phyloP scores from a whole-genome alignment of 2,797 vertebrate genomes.

The Centropyge bicolor region DNA sequence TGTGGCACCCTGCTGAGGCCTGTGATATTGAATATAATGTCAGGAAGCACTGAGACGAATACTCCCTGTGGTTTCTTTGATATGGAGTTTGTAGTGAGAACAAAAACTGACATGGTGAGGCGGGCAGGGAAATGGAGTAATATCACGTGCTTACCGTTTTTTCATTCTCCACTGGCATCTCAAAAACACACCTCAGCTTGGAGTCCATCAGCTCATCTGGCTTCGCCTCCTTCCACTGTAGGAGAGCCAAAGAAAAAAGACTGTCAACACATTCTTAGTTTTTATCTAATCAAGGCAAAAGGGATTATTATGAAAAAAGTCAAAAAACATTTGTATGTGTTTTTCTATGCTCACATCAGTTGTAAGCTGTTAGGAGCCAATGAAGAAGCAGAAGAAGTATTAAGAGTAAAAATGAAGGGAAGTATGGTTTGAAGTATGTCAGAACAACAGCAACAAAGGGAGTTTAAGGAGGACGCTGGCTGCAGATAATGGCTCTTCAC shows the following conservation, averaged over 20 bases:
- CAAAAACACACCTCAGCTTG: conserved; percentile 99
- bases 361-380: no score
- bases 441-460: background rate
- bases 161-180: conserved; percentile 95
- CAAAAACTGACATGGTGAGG: background rate
- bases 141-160: conserved; percentile 89
- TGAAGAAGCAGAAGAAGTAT: background rate
- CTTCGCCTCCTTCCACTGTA: conserved; percentile 99
- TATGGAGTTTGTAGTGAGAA: conserved; percentile 6
- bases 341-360: background rate
- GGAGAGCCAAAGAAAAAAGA: conserved; percentile 36
- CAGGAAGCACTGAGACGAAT: background rate
- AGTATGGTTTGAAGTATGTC: background rate
- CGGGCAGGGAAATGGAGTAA: background rate
- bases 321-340: background rate
- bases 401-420: background rate
- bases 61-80: background rate
- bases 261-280: background rate
- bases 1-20: background rate
- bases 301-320: background rate
- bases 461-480: background rate
- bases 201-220: conserved; percentile 99
- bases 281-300: conserved; percentile 1
- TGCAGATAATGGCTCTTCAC: conserved; percentile 6
- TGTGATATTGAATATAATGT: background rate